A percentile compares a stretch with the other conserved stretches of the same genome.
These are phyloP conservation scores for Amphipyra tragopoginis DNA, from an alignment of 2,888 invertebrate species.

Conservation along the genomic window DNA sequence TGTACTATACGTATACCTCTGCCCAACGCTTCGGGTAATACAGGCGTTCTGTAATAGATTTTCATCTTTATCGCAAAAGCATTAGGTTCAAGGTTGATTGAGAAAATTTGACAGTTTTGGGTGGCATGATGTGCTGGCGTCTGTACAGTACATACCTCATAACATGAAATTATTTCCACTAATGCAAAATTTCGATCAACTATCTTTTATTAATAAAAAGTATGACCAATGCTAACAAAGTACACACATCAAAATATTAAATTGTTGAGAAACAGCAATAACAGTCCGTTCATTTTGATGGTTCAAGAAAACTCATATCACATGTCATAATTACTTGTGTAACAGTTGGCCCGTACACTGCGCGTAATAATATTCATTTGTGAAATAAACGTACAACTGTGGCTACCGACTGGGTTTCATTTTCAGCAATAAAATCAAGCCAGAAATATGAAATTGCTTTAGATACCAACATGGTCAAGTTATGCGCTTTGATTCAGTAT, in stretches of 20 bases:
- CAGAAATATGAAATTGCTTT: constrained; percentile 22
- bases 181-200: neutral
- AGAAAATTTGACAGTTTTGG: too few species aligned
- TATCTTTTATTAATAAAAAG: neutral
- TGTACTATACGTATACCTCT: too few species aligned
- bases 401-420: constrained; percentile 28
- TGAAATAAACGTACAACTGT: constrained; percentile 39
- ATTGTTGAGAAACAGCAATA: constrained; percentile 23
- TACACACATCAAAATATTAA: constrained; percentile 15
- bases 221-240: too few species aligned
- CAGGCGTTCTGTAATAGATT: too few species aligned
- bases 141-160: neutral
- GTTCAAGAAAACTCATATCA: constrained; percentile 49
- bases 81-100: too few species aligned
- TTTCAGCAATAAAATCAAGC: constrained; percentile 18
- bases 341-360: constrained; percentile 48
- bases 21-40: too few species aligned
- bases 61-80: too few species aligned
- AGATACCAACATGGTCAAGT: neutral
- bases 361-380: constrained; percentile 47
- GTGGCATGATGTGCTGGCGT: too few species aligned
- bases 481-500: constrained; percentile 7
- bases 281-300: constrained; percentile 27
- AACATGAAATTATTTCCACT: neutral
- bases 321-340: constrained; percentile 51